Evolutionary conservation across 2,888 invertebrate species (phyloP), one percentile per base, ranked within the genome.

Genomic region (Heliconius hortense): DNA sequence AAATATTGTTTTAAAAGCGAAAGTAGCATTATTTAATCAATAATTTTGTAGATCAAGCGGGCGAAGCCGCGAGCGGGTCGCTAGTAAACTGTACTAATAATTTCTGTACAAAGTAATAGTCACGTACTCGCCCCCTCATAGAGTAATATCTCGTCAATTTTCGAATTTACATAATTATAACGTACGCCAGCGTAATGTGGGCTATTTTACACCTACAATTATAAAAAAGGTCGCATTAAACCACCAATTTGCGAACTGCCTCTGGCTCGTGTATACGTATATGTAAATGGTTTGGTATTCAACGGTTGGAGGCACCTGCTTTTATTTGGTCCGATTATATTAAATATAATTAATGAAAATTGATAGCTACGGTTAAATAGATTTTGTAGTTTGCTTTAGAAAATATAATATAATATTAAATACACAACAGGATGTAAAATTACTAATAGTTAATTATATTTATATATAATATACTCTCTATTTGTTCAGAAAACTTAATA

Each of bases 201-300:
- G 62, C 72, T 77, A 77, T 77, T 78, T 75, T 75, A 75, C 77
- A 77, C 77, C 68, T 80, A 80, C 78, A 79, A 82, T 80, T 81
- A 80, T 79, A 81, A 82, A 79, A 64, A 81, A 78, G 79, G 82
- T 82, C 80, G 81, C 81, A 84, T 81, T 80, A 83, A 86, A 83
- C 85, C 83, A 82, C 84, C 86, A 88, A 88, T 89, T 88, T 88
- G 87, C 85, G 84, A 85, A 84, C 82, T 84, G 85, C 82, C 82
- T 60, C 74, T 74, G 78, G 79, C 80, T 73, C 77, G 79, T 79
- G 79, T 78, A 70, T 28, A 60, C 24, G 15, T 60, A 28, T n/a
- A n/a, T 56, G 56, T 71, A 83, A 85, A 84, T 84, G 84, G 80
- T 82, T 84, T 81, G 81, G 60, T 59, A 75, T 26, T 53, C 76